Conservation (phyloP, 37 sponge, comb jelly and placozoan species). For the Aphrocallistes beatrix region DNA sequence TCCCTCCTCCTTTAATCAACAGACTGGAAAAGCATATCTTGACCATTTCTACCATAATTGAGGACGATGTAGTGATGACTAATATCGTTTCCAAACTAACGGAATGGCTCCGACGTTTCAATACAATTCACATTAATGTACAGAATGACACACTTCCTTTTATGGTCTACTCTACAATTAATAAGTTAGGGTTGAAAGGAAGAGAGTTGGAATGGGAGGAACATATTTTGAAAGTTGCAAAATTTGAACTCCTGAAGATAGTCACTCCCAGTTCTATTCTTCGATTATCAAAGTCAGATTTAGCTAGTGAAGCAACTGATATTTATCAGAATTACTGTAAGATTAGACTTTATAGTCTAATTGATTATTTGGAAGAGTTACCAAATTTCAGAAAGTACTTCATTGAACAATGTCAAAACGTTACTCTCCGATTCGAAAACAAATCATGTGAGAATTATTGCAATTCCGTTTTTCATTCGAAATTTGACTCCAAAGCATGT, state of each 20-base stretch:
- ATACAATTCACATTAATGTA: background rate
- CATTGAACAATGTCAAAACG: too few relatives aligned
- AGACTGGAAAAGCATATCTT: background rate
- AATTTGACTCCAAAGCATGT: too few relatives aligned
- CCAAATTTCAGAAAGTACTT: background rate
- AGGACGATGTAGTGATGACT: background rate
- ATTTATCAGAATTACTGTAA: background rate
- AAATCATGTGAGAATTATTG: too few relatives aligned
- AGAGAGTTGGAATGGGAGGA: background rate
- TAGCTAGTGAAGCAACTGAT: background rate
- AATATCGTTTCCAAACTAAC: background rate
- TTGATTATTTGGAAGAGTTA: background rate
- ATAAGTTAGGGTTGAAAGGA: background rate
- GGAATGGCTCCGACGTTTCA: background rate
- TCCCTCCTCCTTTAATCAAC: constrained; percentile 5
- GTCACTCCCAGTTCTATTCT: background rate
- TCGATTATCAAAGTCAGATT: background rate
- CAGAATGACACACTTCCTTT: background rate
- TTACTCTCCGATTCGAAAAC: too few relatives aligned
- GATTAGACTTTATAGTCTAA: background rate
- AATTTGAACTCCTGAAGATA: background rate
- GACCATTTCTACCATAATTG: background rate
- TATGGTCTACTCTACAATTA: background rate
- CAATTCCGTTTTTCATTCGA: too few relatives aligned
- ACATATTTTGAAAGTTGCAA: background rate